Percentiles rank a stretch among this genome's conserved stretches.
Conservation (phyloP, 1,140 invertebrate genomes). For the Zaprionus vittiger region DNA sequence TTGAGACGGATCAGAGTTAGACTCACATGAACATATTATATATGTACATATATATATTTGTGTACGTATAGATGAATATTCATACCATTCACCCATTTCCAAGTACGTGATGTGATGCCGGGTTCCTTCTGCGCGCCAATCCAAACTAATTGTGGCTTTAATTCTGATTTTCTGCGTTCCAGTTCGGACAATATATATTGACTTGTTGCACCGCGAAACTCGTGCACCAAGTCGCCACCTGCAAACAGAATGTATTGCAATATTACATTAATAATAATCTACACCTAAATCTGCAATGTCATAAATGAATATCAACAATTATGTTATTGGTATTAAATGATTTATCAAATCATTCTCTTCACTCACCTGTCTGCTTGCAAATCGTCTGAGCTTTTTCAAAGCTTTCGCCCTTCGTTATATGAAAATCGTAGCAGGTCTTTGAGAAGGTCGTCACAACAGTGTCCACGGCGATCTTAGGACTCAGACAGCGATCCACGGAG, state of each 20-base stretch:
- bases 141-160: slow-evolving; percentile 95
- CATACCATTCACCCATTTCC: slow-evolving; percentile 96
- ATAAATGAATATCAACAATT: not conserved
- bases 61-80: slow-evolving; percentile 7
- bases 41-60: not conserved
- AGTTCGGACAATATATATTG: slow-evolving; percentile 92
- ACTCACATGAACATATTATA: not conserved
- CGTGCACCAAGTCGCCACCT: slow-evolving; percentile 92
- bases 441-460: slow-evolving; percentile 92
- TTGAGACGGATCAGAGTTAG: not conserved
- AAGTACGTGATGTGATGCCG: slow-evolving; percentile 91
- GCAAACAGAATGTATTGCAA: not conserved
- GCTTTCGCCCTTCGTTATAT: slow-evolving; percentile 91
- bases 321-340: not conserved
- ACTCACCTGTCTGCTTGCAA: slow-evolving; percentile 88
- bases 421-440: slow-evolving; percentile 95
- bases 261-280: not conserved
- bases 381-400: slow-evolving; percentile 91
- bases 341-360: slow-evolving; percentile 1
- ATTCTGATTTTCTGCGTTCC: slow-evolving; percentile 90
- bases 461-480: slow-evolving; percentile 88
- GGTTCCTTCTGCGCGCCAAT: slow-evolving; percentile 95
- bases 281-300: not conserved
- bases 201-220: slow-evolving; percentile 87
- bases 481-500: slow-evolving; percentile 91